Evolutionary conservation across 2,888 invertebrate genomes (phyloP).

Genomic region (Megalurothrips usitatus): DNA sequence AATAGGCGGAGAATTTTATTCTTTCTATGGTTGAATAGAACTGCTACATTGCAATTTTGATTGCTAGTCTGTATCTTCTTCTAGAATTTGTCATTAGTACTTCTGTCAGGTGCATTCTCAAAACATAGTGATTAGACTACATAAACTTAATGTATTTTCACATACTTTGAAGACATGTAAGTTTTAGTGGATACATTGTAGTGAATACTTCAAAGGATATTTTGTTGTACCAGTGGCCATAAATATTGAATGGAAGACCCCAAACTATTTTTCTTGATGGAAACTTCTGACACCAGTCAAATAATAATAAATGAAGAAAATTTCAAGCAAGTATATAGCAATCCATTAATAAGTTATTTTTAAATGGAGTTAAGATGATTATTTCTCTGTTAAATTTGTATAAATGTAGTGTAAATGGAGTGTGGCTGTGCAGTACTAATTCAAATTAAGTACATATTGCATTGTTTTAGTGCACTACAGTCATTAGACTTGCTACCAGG

Average conservation of each 20-base stretch:
- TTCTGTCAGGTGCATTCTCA: too few relatives aligned
- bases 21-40: too few relatives aligned
- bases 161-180: too few relatives aligned
- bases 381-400: neutral
- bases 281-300: too few relatives aligned
- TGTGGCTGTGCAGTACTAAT: constrained; percentile 14
- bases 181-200: too few relatives aligned
- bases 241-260: neutral
- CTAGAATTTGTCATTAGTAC: too few relatives aligned
- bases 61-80: too few relatives aligned
- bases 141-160: too few relatives aligned
- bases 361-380: neutral
- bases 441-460: neutral
- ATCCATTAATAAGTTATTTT: neutral
- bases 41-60: too few relatives aligned
- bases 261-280: neutral
- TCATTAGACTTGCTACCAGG: neutral
- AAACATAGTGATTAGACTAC: too few relatives aligned
- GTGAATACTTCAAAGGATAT: neutral
- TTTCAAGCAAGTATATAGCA: neutral
- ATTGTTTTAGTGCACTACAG: neutral
- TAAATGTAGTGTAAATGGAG: neutral
- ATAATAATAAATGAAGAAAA: too few relatives aligned
- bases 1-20: too few relatives aligned
- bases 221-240: neutral